A percentile compares a stretch with the other conserved stretches of the same genome.
Conservation (phyloP, 2,113 vertebrate genomes). For the Ceyx cyanopectus region DNA sequence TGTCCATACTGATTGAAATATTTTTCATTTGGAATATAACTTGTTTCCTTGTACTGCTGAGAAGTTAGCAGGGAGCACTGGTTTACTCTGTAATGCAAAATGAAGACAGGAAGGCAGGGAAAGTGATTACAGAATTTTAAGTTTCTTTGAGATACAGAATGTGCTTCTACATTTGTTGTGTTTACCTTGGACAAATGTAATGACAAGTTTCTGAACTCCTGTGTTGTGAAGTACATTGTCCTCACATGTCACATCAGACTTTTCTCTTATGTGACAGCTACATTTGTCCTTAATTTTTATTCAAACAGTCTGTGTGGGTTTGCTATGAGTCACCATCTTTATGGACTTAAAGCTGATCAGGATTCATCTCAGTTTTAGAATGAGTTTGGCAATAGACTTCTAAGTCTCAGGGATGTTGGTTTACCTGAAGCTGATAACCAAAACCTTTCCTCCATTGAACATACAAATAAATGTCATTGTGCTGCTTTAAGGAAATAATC, state of each 20-base stretch:
- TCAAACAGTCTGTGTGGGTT: fast-evolving
- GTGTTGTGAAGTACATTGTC: background rate
- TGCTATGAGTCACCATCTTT: background rate
- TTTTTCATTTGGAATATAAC: background rate
- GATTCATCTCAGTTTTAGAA: background rate
- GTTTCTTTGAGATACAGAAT: background rate
- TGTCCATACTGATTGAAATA: background rate
- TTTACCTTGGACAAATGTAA: background rate
- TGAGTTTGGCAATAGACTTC: background rate
- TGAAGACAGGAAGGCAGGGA: background rate
- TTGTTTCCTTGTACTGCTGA: background rate
- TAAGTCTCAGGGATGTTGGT: background rate
- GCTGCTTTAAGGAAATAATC: background rate
- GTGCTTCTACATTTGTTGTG: background rate
- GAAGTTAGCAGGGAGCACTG: background rate
- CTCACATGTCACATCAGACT: background rate
- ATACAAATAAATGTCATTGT: background rate
- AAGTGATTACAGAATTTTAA: background rate
- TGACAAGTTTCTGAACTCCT: background rate
- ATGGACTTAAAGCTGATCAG: background rate
- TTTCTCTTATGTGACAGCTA: background rate
- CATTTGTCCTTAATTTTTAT: background rate
- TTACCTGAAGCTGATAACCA: background rate
- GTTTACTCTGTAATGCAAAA: background rate
- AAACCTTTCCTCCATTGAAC: background rate